phyloP scores from a whole-genome alignment of 2,888 invertebrate genomes.

The Furcula furcula region DNA sequence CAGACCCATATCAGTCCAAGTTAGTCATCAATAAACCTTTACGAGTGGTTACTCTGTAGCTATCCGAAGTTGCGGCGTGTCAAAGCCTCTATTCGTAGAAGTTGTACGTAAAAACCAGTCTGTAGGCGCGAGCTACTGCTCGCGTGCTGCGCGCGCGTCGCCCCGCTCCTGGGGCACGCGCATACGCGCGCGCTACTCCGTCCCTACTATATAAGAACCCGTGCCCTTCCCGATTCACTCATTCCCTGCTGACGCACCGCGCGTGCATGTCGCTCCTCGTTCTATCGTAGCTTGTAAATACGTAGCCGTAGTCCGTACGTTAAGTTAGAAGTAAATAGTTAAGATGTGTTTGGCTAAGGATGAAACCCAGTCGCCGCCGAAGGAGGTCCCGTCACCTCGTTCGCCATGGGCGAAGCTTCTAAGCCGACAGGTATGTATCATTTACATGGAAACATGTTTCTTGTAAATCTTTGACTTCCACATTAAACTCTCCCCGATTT shows the following conservation, averaged over 20 bases:
- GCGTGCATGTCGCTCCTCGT: slow-evolving; percentile 59
- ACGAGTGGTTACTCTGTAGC: slow-evolving; percentile 26
- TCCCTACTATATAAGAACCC: slow-evolving; percentile 61
- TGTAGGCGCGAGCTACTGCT: slow-evolving; percentile 69
- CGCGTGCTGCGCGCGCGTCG: slow-evolving; percentile 68
- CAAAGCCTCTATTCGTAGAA: slow-evolving; percentile 77
- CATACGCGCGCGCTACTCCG: slow-evolving; percentile 34
- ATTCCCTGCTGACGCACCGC: slow-evolving; percentile 69
- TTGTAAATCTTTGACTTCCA: no score
- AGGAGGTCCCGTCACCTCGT: slow-evolving; percentile 69
- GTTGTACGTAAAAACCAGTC: slow-evolving; percentile 68
- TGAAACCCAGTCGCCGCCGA: slow-evolving; percentile 64
- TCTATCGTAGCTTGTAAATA: slow-evolving; percentile 63
- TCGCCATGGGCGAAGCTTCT: slow-evolving; percentile 82
- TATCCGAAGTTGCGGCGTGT: slow-evolving; percentile 63
- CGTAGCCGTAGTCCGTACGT: slow-evolving; percentile 62
- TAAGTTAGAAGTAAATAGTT: slow-evolving; percentile 47
- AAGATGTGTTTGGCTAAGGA: slow-evolving; percentile 81
- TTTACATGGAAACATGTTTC: neutral
- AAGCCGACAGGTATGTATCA: slow-evolving; percentile 77
- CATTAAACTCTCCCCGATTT: no score
- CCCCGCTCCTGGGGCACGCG: slow-evolving; percentile 52
- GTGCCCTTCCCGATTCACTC: slow-evolving; percentile 73
- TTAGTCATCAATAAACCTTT: slow-evolving; percentile 57
- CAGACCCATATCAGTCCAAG: slow-evolving; percentile 25